phyloP scores from a whole-genome alignment of 2,888 invertebrate genomes.

The Limnephilus auricula region DNA sequence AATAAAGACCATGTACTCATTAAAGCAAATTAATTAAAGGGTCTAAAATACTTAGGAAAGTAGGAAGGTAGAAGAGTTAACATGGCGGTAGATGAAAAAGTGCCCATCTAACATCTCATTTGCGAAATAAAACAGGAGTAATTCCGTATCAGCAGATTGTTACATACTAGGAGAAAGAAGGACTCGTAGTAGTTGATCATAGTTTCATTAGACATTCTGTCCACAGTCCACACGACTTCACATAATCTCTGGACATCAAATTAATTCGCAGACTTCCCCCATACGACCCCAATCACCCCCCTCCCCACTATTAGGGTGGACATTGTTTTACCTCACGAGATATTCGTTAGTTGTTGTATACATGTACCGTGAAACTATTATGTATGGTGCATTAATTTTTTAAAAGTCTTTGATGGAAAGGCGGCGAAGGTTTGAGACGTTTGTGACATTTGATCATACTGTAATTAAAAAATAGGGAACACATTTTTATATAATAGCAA shows the following conservation, averaged over 20 bases:
- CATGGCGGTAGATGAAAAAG: neutral
- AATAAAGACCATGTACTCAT: neutral
- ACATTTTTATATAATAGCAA: too few species aligned
- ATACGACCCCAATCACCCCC: neutral
- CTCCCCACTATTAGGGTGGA: neutral
- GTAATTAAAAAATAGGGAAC: neutral
- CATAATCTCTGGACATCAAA: slow-evolving; percentile 42
- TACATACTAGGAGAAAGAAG: slow-evolving; percentile 29
- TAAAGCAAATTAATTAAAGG: neutral
- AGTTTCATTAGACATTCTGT: slow-evolving; percentile 34
- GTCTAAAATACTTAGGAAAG: neutral
- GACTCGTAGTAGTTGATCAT: slow-evolving; percentile 32
- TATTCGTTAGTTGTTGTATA: neutral
- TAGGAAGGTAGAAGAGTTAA: neutral
- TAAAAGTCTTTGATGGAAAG: too few species aligned
- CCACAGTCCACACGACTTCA: slow-evolving; percentile 27
- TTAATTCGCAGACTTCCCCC: slow-evolving; percentile 41
- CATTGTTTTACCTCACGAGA: slow-evolving; percentile 14
- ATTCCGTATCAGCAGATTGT: slow-evolving; percentile 22
- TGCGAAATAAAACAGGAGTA: neutral
- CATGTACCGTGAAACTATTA: neutral
- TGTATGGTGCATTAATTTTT: neutral
- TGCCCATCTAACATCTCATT: neutral
- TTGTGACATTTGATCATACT: too few species aligned
- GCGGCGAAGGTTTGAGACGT: too few species aligned